Conservation (phyloP, 2,888 invertebrate species). For the Cosmopolites sordidus region DNA sequence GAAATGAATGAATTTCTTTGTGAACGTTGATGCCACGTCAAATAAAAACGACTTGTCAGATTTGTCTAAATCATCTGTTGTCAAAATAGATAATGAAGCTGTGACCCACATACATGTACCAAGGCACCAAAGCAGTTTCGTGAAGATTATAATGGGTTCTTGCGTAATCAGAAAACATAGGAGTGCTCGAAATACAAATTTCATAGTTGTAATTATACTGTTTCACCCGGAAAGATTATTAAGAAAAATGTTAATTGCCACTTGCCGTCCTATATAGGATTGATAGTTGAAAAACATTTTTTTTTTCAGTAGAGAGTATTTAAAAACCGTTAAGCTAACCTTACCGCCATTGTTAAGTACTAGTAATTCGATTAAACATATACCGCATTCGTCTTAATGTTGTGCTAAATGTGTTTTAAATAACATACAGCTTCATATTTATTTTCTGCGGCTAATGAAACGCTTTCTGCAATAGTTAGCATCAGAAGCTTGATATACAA, state of each 20-base stretch:
- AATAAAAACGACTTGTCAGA: too few relatives aligned
- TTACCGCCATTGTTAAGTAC: not conserved
- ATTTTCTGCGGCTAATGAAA: not conserved
- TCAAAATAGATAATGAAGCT: too few relatives aligned
- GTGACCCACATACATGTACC: conserved; percentile 3
- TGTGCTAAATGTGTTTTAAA: not conserved
- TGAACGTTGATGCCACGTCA: too few relatives aligned
- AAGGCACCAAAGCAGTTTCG: conserved; percentile 14
- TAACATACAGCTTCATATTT: not conserved
- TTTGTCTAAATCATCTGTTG: too few relatives aligned
- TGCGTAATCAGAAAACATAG: conserved; percentile 16
- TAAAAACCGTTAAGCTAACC: conserved; percentile 2
- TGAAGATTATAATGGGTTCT: conserved; percentile 18
- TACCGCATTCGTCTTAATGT: not conserved
- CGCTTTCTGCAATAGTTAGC: not conserved
- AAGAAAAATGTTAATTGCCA: conserved; percentile 15
- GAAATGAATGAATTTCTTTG: too few relatives aligned
- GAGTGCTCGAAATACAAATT: conserved; percentile 23
- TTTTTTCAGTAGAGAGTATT: conserved; percentile 8
- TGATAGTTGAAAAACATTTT: conserved; percentile 8
- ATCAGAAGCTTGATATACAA: too few relatives aligned
- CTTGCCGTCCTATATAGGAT: conserved; percentile 13
- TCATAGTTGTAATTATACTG: conserved; percentile 5
- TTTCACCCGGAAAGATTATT: conserved; percentile 7
- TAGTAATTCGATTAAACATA: not conserved